Base-by-base conservation (phyloP, 2,888 invertebrate species). In the Salticus scenicus region DNA sequence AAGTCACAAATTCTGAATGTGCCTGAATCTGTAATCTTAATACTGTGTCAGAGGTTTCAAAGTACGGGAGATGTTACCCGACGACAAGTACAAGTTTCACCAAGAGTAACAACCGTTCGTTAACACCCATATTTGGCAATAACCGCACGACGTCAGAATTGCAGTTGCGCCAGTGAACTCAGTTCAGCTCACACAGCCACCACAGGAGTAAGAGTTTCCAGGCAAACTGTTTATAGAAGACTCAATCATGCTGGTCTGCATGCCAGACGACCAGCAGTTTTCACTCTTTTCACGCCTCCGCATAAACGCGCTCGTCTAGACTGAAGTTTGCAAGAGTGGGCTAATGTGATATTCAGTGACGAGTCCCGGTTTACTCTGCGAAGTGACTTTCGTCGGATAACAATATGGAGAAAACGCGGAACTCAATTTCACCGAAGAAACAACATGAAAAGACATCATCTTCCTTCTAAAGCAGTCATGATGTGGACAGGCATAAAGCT, bases 11-110 rank as follows among this genome's bases (percentile, higher is more conserved):
- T 67, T 67, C 20, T 31, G 41, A 41, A 71, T 71, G 71, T 4
- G 1, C 20, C 42, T 71, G 5, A 71, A n/a, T 31, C 31, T 67
- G 67, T 28, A 12, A 67, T 67, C 5, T 67, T 31, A 33, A 67
- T 30, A 67, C 67, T 67, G 31, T 67, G 67, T 1, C 67, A 67
- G n/a, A 5, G 67, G 67, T 31, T 67, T 67, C 31, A 67, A 30
- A 30, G 33, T 67, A 67, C 8, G 31, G 1, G 67, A 67, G 30
- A 67, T 4, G 31, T n/a, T 67, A 30, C 67, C 67, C 14, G 31
- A 67, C 67, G 30, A 33, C 31, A 0, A 67, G 31, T 67, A 31
- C n/a, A 30, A 67, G 67, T 1, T 67, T n/a, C 31, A 67, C 31
- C 33, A 67, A 67, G 67, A 31, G 4, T 31, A 30, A 67, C 31